phyloP scores from a whole-genome alignment of 2,797 vertebrate genomes.

The Synaphobranchus kaupii region DNA sequence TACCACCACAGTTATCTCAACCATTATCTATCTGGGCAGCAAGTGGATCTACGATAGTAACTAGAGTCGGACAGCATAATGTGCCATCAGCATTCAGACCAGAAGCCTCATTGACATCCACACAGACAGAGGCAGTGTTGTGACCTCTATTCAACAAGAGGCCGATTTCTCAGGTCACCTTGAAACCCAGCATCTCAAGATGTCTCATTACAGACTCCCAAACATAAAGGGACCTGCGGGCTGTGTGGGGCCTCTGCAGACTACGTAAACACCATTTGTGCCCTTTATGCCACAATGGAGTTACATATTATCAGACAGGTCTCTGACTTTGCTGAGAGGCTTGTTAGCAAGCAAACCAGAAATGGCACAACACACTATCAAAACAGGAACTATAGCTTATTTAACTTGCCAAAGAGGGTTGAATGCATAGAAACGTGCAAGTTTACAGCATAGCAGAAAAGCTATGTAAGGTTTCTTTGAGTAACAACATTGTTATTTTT shows the following conservation, averaged over 20 bases:
- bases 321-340: conserved; percentile 18
- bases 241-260: not conserved
- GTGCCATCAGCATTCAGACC: not conserved
- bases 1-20: not conserved
- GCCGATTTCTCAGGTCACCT: not conserved
- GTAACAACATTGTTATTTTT: not conserved
- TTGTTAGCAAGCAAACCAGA: conserved; percentile 22
- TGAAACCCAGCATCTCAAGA: conserved; percentile 9
- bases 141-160: not conserved
- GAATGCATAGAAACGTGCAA: not conserved
- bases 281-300: conserved; percentile 11
- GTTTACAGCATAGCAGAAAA: not conserved
- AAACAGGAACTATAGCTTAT: conserved; percentile 3
- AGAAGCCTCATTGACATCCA: conserved; percentile 4
- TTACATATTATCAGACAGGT: not conserved
- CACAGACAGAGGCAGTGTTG: not conserved
- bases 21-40: not conserved
- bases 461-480: not conserved
- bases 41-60: not conserved
- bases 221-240: conserved; percentile 20
- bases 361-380: conserved; percentile 13
- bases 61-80: not conserved
- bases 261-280: not conserved
- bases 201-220: conserved; percentile 17
- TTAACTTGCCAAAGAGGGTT: not conserved